Evolutionary conservation across 2,888 invertebrate genomes (phyloP).

Genomic region (Plebejus anna): DNA sequence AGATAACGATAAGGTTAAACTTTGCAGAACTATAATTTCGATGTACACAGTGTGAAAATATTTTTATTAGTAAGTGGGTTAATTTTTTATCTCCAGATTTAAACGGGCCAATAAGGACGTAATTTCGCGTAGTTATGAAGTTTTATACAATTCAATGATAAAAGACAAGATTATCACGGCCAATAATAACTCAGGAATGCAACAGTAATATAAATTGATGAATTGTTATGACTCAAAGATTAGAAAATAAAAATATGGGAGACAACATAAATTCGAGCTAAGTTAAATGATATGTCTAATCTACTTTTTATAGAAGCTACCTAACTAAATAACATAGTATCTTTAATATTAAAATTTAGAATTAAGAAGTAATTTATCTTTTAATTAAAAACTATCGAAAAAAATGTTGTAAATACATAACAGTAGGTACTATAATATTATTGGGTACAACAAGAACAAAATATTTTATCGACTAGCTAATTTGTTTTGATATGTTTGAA

Average conservation of each 20-base stretch:
- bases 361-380: neutral
- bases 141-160: neutral
- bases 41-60: neutral
- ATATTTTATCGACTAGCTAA: slow-evolving; percentile 19
- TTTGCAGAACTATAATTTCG: neutral
- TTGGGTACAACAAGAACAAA: slow-evolving; percentile 9
- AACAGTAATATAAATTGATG: neutral
- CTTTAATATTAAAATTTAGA: neutral
- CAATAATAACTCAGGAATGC: slow-evolving; percentile 20
- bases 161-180: slow-evolving; percentile 9
- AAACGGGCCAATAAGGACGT: no score
- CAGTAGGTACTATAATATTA: slow-evolving; percentile 3
- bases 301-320: slow-evolving; percentile 5
- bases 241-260: neutral
- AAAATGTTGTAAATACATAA: slow-evolving; percentile 6
- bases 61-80: neutral
- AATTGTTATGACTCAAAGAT: slow-evolving; percentile 24
- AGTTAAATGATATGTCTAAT: slow-evolving; percentile 26
- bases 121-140: neutral
- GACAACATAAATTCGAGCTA: slow-evolving; percentile 25
- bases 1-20: neutral
- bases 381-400: neutral
- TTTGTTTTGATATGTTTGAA: slow-evolving; percentile 22
- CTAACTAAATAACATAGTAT: neutral
- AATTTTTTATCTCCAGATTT: no score